phyloP scores from a whole-genome alignment of 2,113 vertebrate species.

The Anguilla japonica region DNA sequence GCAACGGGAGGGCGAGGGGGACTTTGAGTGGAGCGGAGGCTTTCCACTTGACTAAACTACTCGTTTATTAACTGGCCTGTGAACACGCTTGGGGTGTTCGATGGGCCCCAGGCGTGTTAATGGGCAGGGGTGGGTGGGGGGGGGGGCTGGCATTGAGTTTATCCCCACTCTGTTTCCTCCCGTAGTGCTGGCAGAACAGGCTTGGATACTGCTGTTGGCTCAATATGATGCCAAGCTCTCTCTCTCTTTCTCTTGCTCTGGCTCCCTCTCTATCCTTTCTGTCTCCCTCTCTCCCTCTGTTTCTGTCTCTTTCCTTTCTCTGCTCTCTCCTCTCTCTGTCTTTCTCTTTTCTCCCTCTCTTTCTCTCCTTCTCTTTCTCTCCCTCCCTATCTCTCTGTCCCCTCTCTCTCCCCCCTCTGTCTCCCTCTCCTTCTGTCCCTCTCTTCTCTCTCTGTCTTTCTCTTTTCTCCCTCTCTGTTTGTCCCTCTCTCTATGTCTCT shows the following conservation, averaged over 20 bases:
- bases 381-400: too few relatives aligned
- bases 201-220: not conserved
- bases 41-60: not conserved
- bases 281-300: not conserved
- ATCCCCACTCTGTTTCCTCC: not conserved
- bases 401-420: rapidly evolving
- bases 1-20: not conserved
- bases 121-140: not conserved
- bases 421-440: not conserved
- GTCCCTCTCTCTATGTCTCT: not conserved
- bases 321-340: not conserved
- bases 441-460: not conserved
- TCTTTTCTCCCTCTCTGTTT: not conserved
- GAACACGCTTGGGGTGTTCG: not conserved
- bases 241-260: not conserved
- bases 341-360: not conserved
- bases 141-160: not conserved
- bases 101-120: not conserved
- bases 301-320: too few relatives aligned
- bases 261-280: not conserved
- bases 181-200: not conserved
- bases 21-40: not conserved
- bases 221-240: not conserved
- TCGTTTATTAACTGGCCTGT: not conserved
- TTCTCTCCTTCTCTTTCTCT: too few relatives aligned